Conservation (phyloP, 2,797 vertebrate species). For the Lutjanus campechanus region DNA sequence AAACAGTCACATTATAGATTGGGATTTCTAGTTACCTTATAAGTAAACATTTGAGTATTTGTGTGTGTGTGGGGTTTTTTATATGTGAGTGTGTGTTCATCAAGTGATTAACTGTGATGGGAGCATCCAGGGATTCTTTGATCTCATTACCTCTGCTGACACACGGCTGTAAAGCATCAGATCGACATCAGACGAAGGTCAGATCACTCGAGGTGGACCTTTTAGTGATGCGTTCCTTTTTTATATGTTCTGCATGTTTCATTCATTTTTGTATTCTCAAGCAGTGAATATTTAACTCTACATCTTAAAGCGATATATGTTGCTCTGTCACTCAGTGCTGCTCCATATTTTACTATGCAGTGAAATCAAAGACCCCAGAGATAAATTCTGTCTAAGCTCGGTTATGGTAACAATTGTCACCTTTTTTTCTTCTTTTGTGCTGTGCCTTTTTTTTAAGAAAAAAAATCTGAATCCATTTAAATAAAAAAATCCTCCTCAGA, state of each 20-base stretch:
- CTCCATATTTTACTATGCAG: background rate
- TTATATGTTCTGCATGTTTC: background rate
- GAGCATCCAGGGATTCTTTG: slow-evolving; percentile 55
- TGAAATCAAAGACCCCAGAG: background rate
- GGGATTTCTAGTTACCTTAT: slow-evolving; percentile 16
- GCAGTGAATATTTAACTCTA: background rate
- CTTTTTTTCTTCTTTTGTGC: background rate
- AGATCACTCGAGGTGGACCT: slow-evolving; percentile 42
- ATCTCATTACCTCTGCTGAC: slow-evolving; percentile 68
- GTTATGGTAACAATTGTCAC: background rate
- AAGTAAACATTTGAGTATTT: slow-evolving; percentile 15
- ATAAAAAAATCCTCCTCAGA: slow-evolving; percentile 27
- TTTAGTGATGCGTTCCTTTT: background rate
- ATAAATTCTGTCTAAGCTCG: background rate
- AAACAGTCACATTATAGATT: slow-evolving; percentile 17
- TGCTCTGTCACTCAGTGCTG: background rate
- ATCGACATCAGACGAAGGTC: slow-evolving; percentile 66
- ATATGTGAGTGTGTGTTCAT: background rate
- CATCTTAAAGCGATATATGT: background rate
- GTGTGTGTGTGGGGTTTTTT: slow-evolving; percentile 10
- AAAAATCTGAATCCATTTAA: slow-evolving; percentile 24
- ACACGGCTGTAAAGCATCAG: slow-evolving; percentile 45
- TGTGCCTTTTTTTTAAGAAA: background rate
- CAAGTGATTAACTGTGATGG: slow-evolving; percentile 48
- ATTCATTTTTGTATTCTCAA: background rate